These are phyloP conservation scores for Callaeas wilsoni DNA, from an alignment of 2,113 vertebrate species.

Conservation along the genomic window DNA sequence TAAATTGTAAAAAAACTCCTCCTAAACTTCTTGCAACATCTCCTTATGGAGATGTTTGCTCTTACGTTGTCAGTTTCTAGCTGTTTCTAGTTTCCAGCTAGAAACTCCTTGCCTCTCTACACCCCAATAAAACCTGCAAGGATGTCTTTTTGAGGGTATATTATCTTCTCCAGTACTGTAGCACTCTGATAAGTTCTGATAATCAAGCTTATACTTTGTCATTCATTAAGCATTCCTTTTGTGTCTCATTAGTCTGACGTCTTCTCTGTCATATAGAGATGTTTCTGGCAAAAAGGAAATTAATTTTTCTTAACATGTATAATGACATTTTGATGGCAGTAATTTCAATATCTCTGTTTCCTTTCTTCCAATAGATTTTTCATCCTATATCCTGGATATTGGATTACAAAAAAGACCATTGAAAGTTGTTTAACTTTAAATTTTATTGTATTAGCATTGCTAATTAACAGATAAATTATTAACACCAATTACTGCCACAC, in stretches of 20 bases:
- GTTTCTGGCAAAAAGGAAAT: not conserved
- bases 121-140: not conserved
- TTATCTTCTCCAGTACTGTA: not conserved
- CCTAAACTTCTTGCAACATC: not conserved
- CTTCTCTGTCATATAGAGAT: not conserved
- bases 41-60: not conserved
- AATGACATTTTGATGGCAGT: not conserved
- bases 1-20: rapidly evolving
- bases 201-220: not conserved
- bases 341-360: not conserved
- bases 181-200: not conserved
- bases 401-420: not conserved
- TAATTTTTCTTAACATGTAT: not conserved
- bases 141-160: not conserved
- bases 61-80: no score
- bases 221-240: not conserved
- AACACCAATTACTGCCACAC: not conserved
- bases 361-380: not conserved
- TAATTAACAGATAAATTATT: not conserved
- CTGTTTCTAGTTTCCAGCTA: not conserved
- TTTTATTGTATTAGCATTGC: not conserved
- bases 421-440: not conserved
- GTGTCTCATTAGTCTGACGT: not conserved
- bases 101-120: not conserved
- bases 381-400: not conserved